These are phyloP conservation scores for Pinna nobilis DNA, from an alignment of 1,140 invertebrate species.

Conservation along the genomic window DNA sequence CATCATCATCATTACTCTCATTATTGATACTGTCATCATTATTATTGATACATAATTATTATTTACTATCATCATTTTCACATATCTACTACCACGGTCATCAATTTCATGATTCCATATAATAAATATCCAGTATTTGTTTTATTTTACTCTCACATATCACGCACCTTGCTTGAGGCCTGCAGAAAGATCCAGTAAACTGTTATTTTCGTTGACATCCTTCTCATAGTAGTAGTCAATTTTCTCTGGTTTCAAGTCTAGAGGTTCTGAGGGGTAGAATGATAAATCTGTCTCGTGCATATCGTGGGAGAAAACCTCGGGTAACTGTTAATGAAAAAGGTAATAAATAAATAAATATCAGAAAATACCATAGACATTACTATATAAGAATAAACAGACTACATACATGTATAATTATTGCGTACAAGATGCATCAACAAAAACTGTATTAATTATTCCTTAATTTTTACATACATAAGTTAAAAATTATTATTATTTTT, in stretches of 20 bases:
- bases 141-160: neutral
- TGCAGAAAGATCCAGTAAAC: neutral
- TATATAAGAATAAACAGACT: no score
- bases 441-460: no score
- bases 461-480: no score
- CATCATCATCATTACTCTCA: no score
- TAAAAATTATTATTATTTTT: neutral
- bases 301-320: constrained; percentile 13
- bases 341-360: neutral
- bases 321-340: constrained; percentile 2
- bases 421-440: no score
- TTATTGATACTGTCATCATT: no score
- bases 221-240: constrained; percentile 1
- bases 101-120: neutral
- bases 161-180: neutral
- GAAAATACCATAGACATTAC: no score
- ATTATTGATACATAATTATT: no score
- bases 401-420: no score
- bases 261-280: constrained; percentile 2
- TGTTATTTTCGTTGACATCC: neutral
- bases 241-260: constrained; percentile 3
- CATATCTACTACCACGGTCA: neutral
- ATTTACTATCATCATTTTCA: neutral
- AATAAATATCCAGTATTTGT: neutral
- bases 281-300: constrained; percentile 2